These are phyloP conservation scores for Lerema accius DNA, from an alignment of 1,140 invertebrate species.

Conservation along the genomic window DNA sequence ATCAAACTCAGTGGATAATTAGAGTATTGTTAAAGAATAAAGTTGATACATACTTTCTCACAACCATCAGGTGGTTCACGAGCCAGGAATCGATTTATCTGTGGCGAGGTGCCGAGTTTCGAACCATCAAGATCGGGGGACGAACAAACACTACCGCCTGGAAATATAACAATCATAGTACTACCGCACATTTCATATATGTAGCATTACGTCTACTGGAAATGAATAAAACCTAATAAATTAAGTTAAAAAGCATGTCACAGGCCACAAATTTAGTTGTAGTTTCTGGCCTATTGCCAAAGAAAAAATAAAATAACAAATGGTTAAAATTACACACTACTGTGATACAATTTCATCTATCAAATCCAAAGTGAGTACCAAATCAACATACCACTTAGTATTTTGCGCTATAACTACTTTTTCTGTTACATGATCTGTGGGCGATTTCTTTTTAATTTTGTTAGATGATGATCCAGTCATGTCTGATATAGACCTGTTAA, in stretches of 20 bases:
- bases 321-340: too few relatives aligned
- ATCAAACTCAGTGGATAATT: too few relatives aligned
- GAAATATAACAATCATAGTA: conserved; percentile 29
- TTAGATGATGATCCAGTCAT: conserved; percentile 2
- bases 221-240: neutral
- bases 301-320: neutral
- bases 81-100: conserved; percentile 92
- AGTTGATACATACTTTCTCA: conserved; percentile 85
- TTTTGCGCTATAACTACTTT: neutral
- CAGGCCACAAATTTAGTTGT: neutral
- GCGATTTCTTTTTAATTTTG: neutral
- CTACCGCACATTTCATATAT: too few relatives aligned
- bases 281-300: neutral
- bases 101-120: conserved; percentile 88
- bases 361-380: neutral
- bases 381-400: neutral
- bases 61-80: conserved; percentile 94
- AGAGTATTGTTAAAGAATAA: too few relatives aligned
- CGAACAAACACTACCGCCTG: conserved; percentile 81
- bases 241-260: neutral
- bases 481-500: neutral
- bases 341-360: too few relatives aligned
- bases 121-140: conserved; percentile 79
- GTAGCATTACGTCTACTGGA: neutral
- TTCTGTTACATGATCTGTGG: neutral